Percentiles rank a stretch among this genome's conserved stretches.
Conservation (phyloP, 2,888 invertebrate species). For the Dryobotodes eremita region DNA sequence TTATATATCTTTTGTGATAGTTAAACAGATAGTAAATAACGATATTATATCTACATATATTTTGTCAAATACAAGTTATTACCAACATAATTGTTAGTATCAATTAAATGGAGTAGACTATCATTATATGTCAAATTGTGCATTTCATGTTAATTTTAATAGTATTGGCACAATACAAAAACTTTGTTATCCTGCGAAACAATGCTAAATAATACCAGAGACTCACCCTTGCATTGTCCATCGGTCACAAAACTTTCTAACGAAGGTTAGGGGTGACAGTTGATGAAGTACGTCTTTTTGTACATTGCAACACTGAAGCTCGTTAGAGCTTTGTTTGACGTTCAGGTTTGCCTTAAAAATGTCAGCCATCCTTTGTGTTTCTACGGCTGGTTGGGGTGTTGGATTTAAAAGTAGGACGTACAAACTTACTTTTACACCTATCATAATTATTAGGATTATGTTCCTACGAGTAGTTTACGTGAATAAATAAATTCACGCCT, state of each 20-base stretch:
- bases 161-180: neutral
- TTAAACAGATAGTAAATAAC: too few relatives aligned
- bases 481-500: too few relatives aligned
- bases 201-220: neutral
- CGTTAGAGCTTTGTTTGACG: slow-evolving; percentile 26
- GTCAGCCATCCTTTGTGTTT: neutral
- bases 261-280: slow-evolving; percentile 1
- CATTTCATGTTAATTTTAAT: neutral
- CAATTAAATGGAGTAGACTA: too few relatives aligned
- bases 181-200: neutral
- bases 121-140: too few relatives aligned
- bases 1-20: too few relatives aligned
- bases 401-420: neutral
- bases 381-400: too few relatives aligned
- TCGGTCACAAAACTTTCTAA: slow-evolving; percentile 7
- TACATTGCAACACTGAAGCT: slow-evolving; percentile 9
- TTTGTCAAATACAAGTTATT: too few relatives aligned
- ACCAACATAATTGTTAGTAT: too few relatives aligned
- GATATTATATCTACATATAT: too few relatives aligned
- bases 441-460: neutral
- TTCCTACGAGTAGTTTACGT: neutral
- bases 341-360: neutral
- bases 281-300: slow-evolving; percentile 18
- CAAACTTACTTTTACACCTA: neutral
- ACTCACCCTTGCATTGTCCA: neutral